A percentile compares a stretch with the other conserved stretches of the same genome.
Conservation (phyloP, 2,888 invertebrate species). For the Rhogogaster chlorosoma region DNA sequence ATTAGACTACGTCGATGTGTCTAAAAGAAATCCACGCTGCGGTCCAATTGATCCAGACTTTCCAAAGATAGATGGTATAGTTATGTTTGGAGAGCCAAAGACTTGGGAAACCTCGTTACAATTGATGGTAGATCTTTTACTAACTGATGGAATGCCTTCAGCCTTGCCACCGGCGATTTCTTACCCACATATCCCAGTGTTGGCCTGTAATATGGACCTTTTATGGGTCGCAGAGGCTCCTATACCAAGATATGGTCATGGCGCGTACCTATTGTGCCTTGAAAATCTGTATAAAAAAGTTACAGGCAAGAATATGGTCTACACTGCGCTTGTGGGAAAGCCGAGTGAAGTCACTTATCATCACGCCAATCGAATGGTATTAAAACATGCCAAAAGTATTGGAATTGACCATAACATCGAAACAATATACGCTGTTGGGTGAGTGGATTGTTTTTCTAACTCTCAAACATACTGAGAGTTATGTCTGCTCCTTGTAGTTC, state of each 20-base stretch:
- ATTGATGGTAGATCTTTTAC: constrained; percentile 81
- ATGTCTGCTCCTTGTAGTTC: not conserved
- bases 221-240: constrained; percentile 84
- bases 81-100: constrained; percentile 84
- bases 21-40: constrained; percentile 70
- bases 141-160: constrained; percentile 81
- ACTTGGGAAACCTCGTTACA: constrained; percentile 85
- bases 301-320: constrained; percentile 81
- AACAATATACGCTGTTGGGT: constrained; percentile 83
- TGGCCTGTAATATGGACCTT: constrained; percentile 85
- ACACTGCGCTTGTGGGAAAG: constrained; percentile 83
- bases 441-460: constrained; percentile 62
- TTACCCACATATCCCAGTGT: constrained; percentile 83
- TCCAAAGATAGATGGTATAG: constrained; percentile 81
- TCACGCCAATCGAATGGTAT: constrained; percentile 81
- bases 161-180: constrained; percentile 74
- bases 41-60: constrained; percentile 80
- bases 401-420: constrained; percentile 78
- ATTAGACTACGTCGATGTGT: constrained; percentile 80
- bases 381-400: constrained; percentile 79
- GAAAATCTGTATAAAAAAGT: constrained; percentile 83
- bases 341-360: constrained; percentile 84
- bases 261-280: constrained; percentile 82
- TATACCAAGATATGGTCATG: constrained; percentile 84
- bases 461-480: not conserved